phyloP scores from a whole-genome alignment of 2,113 vertebrate species.

The Pitta sordida region DNA sequence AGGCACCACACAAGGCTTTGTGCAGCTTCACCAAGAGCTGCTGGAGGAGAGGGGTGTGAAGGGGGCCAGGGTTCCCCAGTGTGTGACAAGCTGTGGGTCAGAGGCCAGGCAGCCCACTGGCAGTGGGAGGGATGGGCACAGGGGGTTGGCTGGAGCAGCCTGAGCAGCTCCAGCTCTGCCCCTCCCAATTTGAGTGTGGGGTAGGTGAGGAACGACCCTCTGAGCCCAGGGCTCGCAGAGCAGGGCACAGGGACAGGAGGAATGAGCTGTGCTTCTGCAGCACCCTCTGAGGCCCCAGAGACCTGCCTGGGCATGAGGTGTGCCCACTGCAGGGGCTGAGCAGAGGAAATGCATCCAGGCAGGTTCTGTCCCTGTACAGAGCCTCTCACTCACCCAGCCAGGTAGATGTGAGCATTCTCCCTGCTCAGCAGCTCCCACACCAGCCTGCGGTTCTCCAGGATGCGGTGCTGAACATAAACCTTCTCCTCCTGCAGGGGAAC shows the following conservation, averaged over 20 bases:
- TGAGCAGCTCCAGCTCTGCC: neutral
- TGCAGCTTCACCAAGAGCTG: neutral
- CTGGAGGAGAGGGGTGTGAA: neutral
- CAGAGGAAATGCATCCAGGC: fast-evolving
- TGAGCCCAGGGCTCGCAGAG: neutral
- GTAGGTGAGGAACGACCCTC: neutral
- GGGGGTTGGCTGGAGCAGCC: fast-evolving
- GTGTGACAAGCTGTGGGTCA: neutral
- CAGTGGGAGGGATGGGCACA: neutral
- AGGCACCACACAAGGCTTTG: neutral
- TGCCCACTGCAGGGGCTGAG: neutral
- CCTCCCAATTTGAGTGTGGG: neutral
- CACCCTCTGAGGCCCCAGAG: neutral
- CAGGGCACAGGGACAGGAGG: neutral
- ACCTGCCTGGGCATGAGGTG: neutral
- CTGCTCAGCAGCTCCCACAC: conserved; percentile 85
- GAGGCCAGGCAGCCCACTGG: neutral
- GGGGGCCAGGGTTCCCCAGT: neutral
- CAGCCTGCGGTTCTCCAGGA: conserved; percentile 74
- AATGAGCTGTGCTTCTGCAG: neutral
- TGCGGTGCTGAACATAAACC: conserved; percentile 89
- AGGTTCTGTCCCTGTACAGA: fast-evolving
- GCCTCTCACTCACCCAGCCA: conserved; percentile 86
- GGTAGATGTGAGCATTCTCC: conserved; percentile 77
- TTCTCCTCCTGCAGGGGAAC: conserved; percentile 83